Conservation (phyloP, 1,140 invertebrate species). For the Aradophagus sp. region DNA sequence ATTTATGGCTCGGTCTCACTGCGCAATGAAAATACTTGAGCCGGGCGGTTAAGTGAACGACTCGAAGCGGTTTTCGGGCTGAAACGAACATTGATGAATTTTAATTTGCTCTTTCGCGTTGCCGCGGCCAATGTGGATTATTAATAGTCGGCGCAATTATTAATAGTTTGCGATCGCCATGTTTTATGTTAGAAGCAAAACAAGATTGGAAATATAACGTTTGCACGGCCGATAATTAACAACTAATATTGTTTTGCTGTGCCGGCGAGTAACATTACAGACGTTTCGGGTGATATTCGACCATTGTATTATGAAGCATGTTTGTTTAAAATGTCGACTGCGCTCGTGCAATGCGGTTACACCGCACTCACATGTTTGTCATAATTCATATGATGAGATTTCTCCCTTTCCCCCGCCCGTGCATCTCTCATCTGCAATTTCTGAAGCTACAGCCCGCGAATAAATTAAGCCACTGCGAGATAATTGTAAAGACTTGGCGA, state of each 20-base stretch:
- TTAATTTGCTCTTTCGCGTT: slow-evolving; percentile 5
- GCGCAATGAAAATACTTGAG: no score
- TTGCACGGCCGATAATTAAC: slow-evolving; percentile 9
- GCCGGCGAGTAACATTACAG: slow-evolving; percentile 5
- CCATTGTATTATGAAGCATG: slow-evolving; percentile 36
- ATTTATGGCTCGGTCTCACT: no score
- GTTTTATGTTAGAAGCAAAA: no score
- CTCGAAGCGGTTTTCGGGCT: no score
- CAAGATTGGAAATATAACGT: no score
- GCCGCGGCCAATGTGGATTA: no score
- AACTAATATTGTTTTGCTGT: slow-evolving; percentile 2
- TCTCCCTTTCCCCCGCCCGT: slow-evolving; percentile 18
- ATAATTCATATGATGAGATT: slow-evolving; percentile 46
- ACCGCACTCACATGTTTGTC: slow-evolving; percentile 38
- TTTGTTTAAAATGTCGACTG: slow-evolving; percentile 43
- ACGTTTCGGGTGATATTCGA: slow-evolving; percentile 14
- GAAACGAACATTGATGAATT: no score
- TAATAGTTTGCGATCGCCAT: not conserved
- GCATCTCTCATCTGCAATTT: slow-evolving; percentile 37
- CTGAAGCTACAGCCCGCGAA: slow-evolving; percentile 16
- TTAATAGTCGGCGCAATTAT: not conserved
- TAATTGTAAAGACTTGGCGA: slow-evolving; percentile 13
- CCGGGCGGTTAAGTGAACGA: no score
- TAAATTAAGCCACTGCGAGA: slow-evolving; percentile 18
- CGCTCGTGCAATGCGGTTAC: slow-evolving; percentile 28